Conservation (phyloP, 2,113 vertebrate species). For the Apus apus region DNA sequence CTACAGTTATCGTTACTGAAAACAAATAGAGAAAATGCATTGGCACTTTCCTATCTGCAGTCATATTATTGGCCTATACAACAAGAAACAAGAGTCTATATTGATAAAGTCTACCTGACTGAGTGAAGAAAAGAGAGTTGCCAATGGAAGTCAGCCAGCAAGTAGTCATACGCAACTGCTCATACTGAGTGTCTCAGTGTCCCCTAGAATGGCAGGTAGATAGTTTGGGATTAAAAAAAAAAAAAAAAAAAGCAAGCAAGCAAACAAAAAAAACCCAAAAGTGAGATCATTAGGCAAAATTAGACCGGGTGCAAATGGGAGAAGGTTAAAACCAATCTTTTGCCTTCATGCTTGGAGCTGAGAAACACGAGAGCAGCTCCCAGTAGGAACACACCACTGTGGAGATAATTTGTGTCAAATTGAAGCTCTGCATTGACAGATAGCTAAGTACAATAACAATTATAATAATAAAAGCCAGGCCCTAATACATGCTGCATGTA, state of each 20-base stretch:
- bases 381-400: background rate
- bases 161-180: background rate
- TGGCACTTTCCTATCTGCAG: background rate
- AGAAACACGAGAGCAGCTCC: background rate
- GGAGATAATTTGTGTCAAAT: conserved; percentile 40
- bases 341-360: background rate
- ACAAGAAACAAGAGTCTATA: background rate
- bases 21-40: background rate
- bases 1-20: background rate
- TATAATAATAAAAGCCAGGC: conserved; percentile 57
- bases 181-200: background rate
- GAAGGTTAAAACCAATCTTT: conserved; percentile 28
- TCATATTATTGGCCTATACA: background rate
- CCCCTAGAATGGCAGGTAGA: background rate
- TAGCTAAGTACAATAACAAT: conserved; percentile 60
- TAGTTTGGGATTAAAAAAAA: background rate
- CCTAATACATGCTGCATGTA: background rate
- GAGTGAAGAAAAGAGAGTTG: background rate
- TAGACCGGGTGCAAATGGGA: background rate
- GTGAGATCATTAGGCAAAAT: background rate
- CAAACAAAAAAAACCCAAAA: background rate
- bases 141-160: background rate
- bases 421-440: conserved; percentile 45
- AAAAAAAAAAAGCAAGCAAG: background rate
- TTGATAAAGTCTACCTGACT: background rate